phyloP scores from a whole-genome alignment of 2,888 invertebrate species.

The Amiota communis region DNA sequence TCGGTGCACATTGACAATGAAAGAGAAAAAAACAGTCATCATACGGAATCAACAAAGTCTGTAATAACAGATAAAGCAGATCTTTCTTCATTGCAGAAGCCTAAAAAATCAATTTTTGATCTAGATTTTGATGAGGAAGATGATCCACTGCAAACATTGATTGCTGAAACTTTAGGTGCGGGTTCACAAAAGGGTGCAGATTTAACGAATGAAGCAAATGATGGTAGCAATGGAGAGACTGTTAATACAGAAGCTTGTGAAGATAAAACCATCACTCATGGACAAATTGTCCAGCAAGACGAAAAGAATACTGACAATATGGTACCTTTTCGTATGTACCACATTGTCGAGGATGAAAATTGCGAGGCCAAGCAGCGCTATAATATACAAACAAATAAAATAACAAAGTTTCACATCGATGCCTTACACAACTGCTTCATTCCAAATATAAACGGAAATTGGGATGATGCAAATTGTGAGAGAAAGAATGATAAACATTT shows the following conservation, averaged over 20 bases:
- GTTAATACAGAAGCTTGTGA: not conserved
- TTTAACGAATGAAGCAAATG: not conserved
- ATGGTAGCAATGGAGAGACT: not conserved
- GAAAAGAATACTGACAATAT: constrained; percentile 22
- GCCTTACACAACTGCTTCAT: constrained; percentile 76
- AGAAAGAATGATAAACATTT: constrained; percentile 10
- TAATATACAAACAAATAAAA: constrained; percentile 64
- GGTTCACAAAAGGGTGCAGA: constrained; percentile 20
- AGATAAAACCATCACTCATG: not conserved
- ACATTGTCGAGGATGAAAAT: constrained; percentile 62
- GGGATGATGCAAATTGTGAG: constrained; percentile 58
- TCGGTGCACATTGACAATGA: not conserved
- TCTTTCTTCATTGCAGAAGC: constrained; percentile 46
- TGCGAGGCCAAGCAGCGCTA: constrained; percentile 69
- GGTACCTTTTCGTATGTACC: constrained; percentile 42
- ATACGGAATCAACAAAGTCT: constrained; percentile 9
- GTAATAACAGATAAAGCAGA: not conserved
- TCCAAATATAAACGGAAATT: constrained; percentile 78
- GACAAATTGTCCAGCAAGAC: constrained; percentile 8
- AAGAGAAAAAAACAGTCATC: not conserved
- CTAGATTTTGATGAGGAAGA: constrained; percentile 72
- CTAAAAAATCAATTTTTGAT: constrained; percentile 72
- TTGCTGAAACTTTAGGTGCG: constrained; percentile 51
- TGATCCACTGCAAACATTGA: constrained; percentile 65
- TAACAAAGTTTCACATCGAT: constrained; percentile 75